Evolutionary conservation across 2,888 invertebrate species (phyloP), one percentile per base, ranked within the genome.

Genomic region (Alentia gelatinosa): DNA sequence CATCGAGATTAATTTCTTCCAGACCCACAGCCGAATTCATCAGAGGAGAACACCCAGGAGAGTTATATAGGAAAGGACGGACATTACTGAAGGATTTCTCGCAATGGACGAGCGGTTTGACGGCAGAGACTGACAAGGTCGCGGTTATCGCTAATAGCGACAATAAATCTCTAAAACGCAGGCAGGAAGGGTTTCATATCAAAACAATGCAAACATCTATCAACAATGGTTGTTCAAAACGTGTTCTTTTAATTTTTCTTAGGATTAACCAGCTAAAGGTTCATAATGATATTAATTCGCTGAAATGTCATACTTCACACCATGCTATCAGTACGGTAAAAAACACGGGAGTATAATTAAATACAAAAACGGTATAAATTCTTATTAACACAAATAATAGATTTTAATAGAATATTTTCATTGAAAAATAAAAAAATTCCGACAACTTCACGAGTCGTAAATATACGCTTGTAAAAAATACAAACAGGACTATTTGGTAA

Each of bases 271-370:
- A 56, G 56, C 56, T 56, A n/a, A 56, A 56, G 79, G 35, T 79
- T 79, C 39, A 39, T 12, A 79, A 79, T 39, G 1, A 1, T 79
- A 19, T 37, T 37, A 37, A 79, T 79, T 23, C 23, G 26, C 63
- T 63, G 56, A 79, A 39, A 23, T 79, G 63, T 19, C 35, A 33
- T 37, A 7, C 4, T 23, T 79, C 79, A 79, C 79, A 37, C 79
- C 79, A 79, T 79, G 79, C 79, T 56, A n/a, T 9, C 56, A 56
- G n/a, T 56, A 5, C 56, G n/a, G n/a, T n/a, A n/a, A 56, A 56
- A 47, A 56, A 56, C 56, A 19, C n/a, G n/a, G n/a, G n/a, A n/a
- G n/a, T n/a, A n/a, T 56, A n/a, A 56, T 56, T 56, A 56, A 4
- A n/a, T 19, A 56, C 56, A 9, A 56, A 4, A 19, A 9, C 19